Base-by-base conservation (phyloP, 1,140 invertebrate genomes). In the Drepana arcuata region DNA sequence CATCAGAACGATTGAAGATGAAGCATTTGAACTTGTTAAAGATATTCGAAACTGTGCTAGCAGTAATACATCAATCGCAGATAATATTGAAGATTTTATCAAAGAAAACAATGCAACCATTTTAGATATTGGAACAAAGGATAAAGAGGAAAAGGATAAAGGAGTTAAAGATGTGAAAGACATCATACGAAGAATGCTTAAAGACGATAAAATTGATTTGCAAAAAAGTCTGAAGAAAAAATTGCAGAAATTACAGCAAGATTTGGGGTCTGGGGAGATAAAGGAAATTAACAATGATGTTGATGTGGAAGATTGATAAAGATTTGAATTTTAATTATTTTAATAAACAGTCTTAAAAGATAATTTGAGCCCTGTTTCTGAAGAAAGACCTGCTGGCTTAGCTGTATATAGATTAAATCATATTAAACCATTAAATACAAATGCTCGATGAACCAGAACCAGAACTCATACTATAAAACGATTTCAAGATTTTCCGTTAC, bases 91-190 rank as follows among this genome's bases (percentile, higher is more conserved):
- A 11, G 55, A 51, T 2, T 72, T 46, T 37, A 40, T 71, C 0
- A 30, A 40, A 36, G 52, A 57, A 15, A 69, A 74, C 33, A 75
- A 79, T 25, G 70, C 71, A 10, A 79, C 74, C 13, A 47, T 74
- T 16, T 34, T 77, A 10, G 66, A 79, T 40, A 31, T 65, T n/a
- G 31, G 14, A 11, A 46, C 52, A 15, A 45, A 50, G 21, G 32
- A 35, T 9, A 26, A 26, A 26, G 18, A 9, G 1, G 31, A 31
- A 27, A 41, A 51, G 28, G 24, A 14, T 11, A 47, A 29, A 5
- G 50, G 53, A 31, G 48, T 44, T 0, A 45, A 54, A 11, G 58
- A 61, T 26, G 51, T 73, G 47, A 58, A 69, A 27, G 54, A 64
- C 1, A 6, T 72, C 6, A 47, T 72, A 7, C 61, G 55, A 25